Percentiles rank a stretch among this genome's conserved stretches.
Conservation (phyloP, 2,113 vertebrate genomes). For the human (Homo sapiens) region GRCh38 chr11:100717001-100717500, state of each 20-base stretch:
- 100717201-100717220: not conserved
- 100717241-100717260: not conserved
- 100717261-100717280: not conserved
- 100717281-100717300: not conserved
- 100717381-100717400: not conserved
- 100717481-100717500: too few species aligned
- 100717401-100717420: too few species aligned
- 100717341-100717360: not conserved
- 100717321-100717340: not conserved
- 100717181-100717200: not conserved
- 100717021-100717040: slow-evolving; percentile 4
- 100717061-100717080: not conserved
- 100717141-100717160: not conserved
- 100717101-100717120: not conserved
- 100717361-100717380: too few species aligned
- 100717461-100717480: too few species aligned
- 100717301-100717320: not conserved
- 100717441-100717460: too few species aligned
- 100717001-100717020: slow-evolving; percentile 3
- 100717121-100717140: not conserved
- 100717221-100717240: not conserved
- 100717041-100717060: slow-evolving; percentile 17
- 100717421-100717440: too few species aligned
- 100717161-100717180: not conserved
- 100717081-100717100: not conserved